A percentile compares a stretch with the other conserved stretches of the same genome.
Conservation (phyloP, 2,888 invertebrate genomes). For the Melanargia galathea region DNA sequence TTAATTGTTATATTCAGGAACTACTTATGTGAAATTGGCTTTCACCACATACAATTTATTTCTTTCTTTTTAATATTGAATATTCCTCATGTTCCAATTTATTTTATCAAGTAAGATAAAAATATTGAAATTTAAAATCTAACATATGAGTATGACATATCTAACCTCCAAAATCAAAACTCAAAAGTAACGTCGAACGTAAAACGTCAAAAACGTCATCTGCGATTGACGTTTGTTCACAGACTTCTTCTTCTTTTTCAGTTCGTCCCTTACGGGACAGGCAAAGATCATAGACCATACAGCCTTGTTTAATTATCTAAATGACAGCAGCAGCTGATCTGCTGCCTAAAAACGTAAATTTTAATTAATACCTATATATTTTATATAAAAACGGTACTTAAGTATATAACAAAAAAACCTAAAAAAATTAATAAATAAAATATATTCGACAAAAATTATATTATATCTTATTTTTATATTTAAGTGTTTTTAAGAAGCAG, state of each 20-base stretch:
- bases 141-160: too few species aligned
- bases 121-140: not conserved
- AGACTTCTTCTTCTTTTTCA: too few species aligned
- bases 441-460: too few species aligned
- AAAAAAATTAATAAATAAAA: not conserved
- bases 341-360: not conserved
- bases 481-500: too few species aligned
- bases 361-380: too few species aligned
- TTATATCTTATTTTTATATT: too few species aligned
- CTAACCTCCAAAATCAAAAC: not conserved
- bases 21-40: not conserved
- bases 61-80: not conserved
- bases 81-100: not conserved
- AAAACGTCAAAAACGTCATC: not conserved
- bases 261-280: too few species aligned
- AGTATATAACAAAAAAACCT: not conserved
- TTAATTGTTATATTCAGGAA: slow-evolving; percentile 31
- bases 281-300: too few species aligned
- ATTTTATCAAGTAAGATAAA: not conserved
- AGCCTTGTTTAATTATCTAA: too few species aligned
- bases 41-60: not conserved
- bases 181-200: not conserved
- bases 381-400: not conserved
- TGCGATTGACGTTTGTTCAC: too few species aligned
- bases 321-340: not conserved